phyloP scores from a whole-genome alignment of 2,797 vertebrate genomes.

The Erpetoichthys calabaricus region DNA sequence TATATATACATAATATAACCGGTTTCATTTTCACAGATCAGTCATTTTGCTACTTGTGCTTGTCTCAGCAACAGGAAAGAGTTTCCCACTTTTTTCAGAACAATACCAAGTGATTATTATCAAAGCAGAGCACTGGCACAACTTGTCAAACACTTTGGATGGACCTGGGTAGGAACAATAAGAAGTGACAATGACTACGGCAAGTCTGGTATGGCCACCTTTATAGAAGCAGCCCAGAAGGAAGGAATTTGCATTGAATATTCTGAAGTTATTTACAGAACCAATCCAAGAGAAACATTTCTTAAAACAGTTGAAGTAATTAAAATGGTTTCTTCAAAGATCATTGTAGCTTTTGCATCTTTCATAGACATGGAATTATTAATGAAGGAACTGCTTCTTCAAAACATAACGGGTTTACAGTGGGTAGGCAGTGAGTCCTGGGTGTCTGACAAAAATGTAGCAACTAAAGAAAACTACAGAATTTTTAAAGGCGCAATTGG shows the following conservation, averaged over 20 bases:
- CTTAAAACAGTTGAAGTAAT: constrained; percentile 47
- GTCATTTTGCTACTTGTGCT: constrained; percentile 59
- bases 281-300: constrained; percentile 45
- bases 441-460: constrained; percentile 52
- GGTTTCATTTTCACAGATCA: constrained; percentile 11
- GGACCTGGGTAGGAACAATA: constrained; percentile 58
- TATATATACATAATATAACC: too few species aligned
- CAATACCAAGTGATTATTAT: constrained; percentile 54
- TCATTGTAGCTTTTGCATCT: constrained; percentile 57
- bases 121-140: constrained; percentile 55
- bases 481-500: constrained; percentile 53
- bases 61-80: constrained; percentile 55
- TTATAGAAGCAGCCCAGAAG: constrained; percentile 40
- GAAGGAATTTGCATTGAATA: constrained; percentile 56
- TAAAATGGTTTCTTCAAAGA: constrained; percentile 48
- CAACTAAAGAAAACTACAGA: constrained; percentile 36
- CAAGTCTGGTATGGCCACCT: constrained; percentile 52
- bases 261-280: constrained; percentile 55
- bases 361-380: constrained; percentile 53
- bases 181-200: constrained; percentile 55
- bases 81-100: constrained; percentile 57
- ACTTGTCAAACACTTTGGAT: constrained; percentile 54
- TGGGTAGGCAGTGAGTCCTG: constrained; percentile 64
- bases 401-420: constrained; percentile 52
- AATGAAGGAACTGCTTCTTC: constrained; percentile 47